Evolutionary conservation across 2,888 invertebrate species (phyloP), one percentile per base, ranked within the genome.

Genomic region (Agrilus mali): DNA sequence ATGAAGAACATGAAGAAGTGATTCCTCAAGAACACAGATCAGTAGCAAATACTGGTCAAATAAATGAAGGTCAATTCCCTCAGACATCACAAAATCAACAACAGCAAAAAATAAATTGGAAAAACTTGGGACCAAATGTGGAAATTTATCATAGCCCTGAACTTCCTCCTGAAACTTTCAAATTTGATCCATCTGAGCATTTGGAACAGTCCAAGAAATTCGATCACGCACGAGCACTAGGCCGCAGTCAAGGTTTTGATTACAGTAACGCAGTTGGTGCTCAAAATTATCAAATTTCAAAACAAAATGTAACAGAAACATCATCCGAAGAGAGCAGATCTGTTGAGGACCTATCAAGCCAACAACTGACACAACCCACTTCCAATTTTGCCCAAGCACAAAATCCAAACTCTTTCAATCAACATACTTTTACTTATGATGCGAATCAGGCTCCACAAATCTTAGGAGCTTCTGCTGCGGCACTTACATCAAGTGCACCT

Each of bases 161-260:
- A 41, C 38, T 59, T 40, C 35, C 49, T 10, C 35, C 31, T 16
- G 38, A 44, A 39, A 10, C 13, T 16, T 13, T 20, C 16, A 34
- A 13, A 7, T 36, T 27, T 13, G 22, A 15, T 34, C 16, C 33
- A 2, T 33, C 36, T 31, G 38, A 45, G 22, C 44, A 47, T 37
- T 7, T 31, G 37, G 33, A 40, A 33, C 41, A 47, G 10, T 15
- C 44, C 7, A 40, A 47, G 2, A 60, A 60, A 42, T 71, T 71
- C 40, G 69, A 71, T 51, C 70, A 70, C 41, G 61, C 61, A 0
- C 64, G 61, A 1, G 70, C 70, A 7, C 49, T 71, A 6, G 68
- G 66, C 0, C 64, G 59, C 33, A 69, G 69, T 43, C 69, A 69
- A 54, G 66, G 66, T 2, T 71, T 71, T 47, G 71, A 71, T 51